A percentile compares a stretch with the other conserved stretches of the same genome.
These are phyloP conservation scores for Agriopis leucophaearia DNA, from an alignment of 2,888 invertebrate species.

Conservation along the genomic window DNA sequence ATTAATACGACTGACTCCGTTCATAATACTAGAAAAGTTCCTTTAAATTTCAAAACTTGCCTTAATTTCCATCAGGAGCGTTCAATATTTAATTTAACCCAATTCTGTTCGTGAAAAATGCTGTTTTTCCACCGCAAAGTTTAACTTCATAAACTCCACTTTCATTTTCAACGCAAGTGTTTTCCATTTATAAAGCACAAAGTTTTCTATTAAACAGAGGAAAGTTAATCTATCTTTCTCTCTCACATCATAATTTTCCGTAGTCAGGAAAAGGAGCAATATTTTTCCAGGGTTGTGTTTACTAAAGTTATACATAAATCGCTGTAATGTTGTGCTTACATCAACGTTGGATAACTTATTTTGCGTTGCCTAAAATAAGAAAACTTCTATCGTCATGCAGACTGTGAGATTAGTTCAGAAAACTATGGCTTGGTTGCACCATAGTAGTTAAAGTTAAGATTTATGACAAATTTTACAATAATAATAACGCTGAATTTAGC, in stretches of 20 bases:
- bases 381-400: background rate
- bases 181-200: slow-evolving; percentile 16
- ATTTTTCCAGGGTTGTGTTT: slow-evolving; percentile 13
- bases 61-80: slow-evolving; percentile 4
- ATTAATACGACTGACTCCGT: too few relatives aligned
- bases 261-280: slow-evolving; percentile 12
- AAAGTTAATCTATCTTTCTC: slow-evolving; percentile 22
- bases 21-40: too few relatives aligned
- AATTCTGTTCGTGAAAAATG: background rate
- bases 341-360: slow-evolving; percentile 14
- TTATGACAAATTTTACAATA: too few relatives aligned
- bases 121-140: slow-evolving; percentile 13
- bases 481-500: too few relatives aligned
- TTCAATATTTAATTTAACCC: slow-evolving; percentile 16
- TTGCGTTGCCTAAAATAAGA: background rate
- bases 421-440: too few relatives aligned
- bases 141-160: slow-evolving; percentile 21
- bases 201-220: slow-evolving; percentile 21
- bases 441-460: too few relatives aligned
- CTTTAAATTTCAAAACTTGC: background rate
- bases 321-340: slow-evolving; percentile 25
- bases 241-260: slow-evolving; percentile 11
- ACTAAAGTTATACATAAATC: slow-evolving; percentile 25
- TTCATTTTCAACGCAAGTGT: slow-evolving; percentile 19
- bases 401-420: background rate